A percentile compares a stretch with the other conserved stretches of the same genome.
phyloP scores from a whole-genome alignment of 2,797 vertebrate species.

The Notamacropus eugenii region DNA sequence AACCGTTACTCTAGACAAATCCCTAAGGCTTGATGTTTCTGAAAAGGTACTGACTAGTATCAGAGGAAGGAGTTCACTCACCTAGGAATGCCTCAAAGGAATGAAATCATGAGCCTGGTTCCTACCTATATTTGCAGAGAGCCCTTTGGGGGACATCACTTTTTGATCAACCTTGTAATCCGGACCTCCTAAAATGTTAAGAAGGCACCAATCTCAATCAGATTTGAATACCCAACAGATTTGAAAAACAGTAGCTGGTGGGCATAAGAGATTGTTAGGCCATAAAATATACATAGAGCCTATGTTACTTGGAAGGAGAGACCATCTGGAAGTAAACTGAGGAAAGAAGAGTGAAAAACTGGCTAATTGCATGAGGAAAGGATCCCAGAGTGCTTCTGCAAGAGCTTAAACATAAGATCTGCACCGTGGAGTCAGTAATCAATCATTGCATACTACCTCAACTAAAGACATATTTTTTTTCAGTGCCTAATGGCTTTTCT shows the following conservation, averaged over 20 bases:
- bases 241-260: background rate
- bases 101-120: background rate
- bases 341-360: background rate
- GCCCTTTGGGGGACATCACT: background rate
- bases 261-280: background rate
- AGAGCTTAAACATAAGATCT: background rate
- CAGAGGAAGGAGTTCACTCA: background rate
- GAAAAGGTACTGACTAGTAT: background rate
- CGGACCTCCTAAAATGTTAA: background rate
- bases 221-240: background rate
- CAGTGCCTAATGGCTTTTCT: slow-evolving; percentile 14
- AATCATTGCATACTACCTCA: background rate
- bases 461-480: slow-evolving; percentile 14
- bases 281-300: background rate
- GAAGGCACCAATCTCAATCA: background rate
- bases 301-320: background rate
- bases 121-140: background rate
- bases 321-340: background rate
- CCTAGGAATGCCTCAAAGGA: background rate
- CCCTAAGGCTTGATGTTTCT: background rate
- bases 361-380: background rate
- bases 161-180: background rate
- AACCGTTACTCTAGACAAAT: background rate
- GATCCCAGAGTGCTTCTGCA: background rate
- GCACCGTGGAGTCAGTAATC: background rate